A percentile compares a stretch with the other conserved stretches of the same genome.
Evolutionary conservation across 2,888 invertebrate genomes (phyloP).

Genomic region (Catocala nupta): DNA sequence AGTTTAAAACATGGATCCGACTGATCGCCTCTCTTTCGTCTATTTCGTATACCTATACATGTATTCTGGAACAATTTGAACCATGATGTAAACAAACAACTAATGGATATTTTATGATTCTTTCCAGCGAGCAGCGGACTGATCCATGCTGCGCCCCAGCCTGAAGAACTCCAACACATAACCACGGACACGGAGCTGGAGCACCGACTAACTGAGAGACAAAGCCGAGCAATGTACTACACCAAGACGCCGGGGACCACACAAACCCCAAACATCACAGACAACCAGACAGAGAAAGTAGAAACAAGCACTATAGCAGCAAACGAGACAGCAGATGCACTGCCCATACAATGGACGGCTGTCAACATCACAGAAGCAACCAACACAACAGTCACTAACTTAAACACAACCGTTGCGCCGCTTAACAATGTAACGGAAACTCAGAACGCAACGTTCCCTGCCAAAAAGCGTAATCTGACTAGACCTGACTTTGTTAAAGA

Average conservation of each 20-base stretch:
- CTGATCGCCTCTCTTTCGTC: no score
- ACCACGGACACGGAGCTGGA: slow-evolving; percentile 64
- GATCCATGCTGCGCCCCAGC: slow-evolving; percentile 73
- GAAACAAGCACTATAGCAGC: slow-evolving; percentile 46
- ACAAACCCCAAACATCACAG: slow-evolving; percentile 60
- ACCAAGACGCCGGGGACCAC: slow-evolving; percentile 66
- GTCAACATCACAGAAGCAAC: slow-evolving; percentile 51
- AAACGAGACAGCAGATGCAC: slow-evolving; percentile 56
- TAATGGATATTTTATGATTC: slow-evolving; percentile 29
- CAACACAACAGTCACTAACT: slow-evolving; percentile 52
- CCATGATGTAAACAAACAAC: neutral
- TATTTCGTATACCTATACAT: no score
- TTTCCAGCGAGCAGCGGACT: slow-evolving; percentile 73
- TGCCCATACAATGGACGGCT: slow-evolving; percentile 72
- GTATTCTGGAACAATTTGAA: no score
- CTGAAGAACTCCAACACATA: slow-evolving; percentile 69
- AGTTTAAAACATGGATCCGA: no score
- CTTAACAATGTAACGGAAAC: slow-evolving; percentile 65
- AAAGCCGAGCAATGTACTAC: slow-evolving; percentile 78
- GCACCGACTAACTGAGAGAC: slow-evolving; percentile 64
- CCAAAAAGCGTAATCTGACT: slow-evolving; percentile 74
- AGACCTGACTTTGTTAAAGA: slow-evolving; percentile 74
- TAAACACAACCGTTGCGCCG: slow-evolving; percentile 55
- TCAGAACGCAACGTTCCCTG: slow-evolving; percentile 68
- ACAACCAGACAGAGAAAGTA: slow-evolving; percentile 51